phyloP scores from a whole-genome alignment of 2,113 vertebrate genomes.

The Balaeniceps rex region DNA sequence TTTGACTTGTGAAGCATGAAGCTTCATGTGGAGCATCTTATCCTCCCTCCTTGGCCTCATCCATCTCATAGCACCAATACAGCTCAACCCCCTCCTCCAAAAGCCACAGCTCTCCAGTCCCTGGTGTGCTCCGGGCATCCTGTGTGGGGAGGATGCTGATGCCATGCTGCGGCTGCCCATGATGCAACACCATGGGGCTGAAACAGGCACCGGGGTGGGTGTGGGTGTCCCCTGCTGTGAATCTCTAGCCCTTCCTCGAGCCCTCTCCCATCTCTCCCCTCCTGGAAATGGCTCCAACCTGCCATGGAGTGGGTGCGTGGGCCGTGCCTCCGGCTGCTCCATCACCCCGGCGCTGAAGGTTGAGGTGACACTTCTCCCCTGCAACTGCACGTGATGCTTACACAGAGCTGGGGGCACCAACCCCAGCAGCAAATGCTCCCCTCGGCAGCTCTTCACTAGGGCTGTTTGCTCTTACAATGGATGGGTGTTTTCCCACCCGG shows the following conservation, averaged over 20 bases:
- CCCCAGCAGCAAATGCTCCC: not conserved
- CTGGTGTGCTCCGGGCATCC: accelerated
- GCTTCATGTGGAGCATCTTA: not conserved
- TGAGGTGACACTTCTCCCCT: not conserved
- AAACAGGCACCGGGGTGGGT: accelerated
- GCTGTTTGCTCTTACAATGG: not conserved
- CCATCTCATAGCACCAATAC: not conserved
- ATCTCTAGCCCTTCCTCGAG: not conserved
- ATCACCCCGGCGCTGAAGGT: accelerated
- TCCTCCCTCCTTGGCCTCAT: not conserved
- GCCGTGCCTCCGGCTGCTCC: not conserved
- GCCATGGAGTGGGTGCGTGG: not conserved
- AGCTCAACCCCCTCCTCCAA: not conserved
- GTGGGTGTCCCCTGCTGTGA: not conserved
- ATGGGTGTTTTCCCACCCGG: not conserved
- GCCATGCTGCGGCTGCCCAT: accelerated
- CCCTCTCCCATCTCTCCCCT: not conserved
- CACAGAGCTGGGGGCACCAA: accelerated
- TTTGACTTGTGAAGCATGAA: not conserved
- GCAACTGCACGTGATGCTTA: not conserved
- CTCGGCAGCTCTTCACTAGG: accelerated
- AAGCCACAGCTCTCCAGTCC: too few species aligned
- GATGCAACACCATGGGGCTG: not conserved
- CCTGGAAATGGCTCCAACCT: not conserved
- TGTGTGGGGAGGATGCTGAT: accelerated